Conservation (phyloP, 2,113 vertebrate species). For the Lepus europaeus region DNA sequence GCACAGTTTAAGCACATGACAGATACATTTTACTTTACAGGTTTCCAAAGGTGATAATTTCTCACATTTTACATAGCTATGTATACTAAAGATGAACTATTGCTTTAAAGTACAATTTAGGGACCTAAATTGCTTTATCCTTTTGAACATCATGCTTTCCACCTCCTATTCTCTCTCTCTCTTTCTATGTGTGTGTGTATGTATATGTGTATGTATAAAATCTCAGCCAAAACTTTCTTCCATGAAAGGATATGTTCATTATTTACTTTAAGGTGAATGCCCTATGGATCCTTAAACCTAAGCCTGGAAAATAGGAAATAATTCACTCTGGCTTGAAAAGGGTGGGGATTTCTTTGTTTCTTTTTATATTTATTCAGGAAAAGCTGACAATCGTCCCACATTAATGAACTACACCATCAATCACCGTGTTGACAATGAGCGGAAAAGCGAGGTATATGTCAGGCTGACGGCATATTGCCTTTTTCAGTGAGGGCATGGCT, state of each 20-base stretch:
- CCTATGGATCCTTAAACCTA: constrained; percentile 85
- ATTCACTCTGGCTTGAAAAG: constrained; percentile 91
- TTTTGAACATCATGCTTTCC: constrained; percentile 79
- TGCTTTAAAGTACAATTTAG: constrained; percentile 76
- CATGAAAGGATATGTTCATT: constrained; percentile 83
- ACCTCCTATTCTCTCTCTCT: constrained; percentile 24
- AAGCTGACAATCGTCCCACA: constrained; percentile 97
- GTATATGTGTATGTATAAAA: not conserved
- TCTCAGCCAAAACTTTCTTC: constrained; percentile 82
- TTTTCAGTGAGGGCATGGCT: constrained; percentile 90
- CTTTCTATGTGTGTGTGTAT: too few species aligned
- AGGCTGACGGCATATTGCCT: constrained; percentile 92
- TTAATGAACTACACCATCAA: constrained; percentile 98
- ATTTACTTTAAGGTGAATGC: constrained; percentile 85
- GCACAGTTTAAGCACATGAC: constrained; percentile 64
- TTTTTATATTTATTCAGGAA: constrained; percentile 99
- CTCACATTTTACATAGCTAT: constrained; percentile 75
- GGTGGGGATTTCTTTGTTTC: constrained; percentile 97
- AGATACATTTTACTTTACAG: constrained; percentile 76
- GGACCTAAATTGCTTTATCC: constrained; percentile 1
- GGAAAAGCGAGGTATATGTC: constrained; percentile 95
- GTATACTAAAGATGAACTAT: constrained; percentile 78
- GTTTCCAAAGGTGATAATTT: constrained; percentile 83
- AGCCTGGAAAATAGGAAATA: constrained; percentile 92
- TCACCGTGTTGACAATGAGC: constrained; percentile 97